Percentiles rank a stretch among this genome's conserved stretches.
These are phyloP conservation scores for Aphis craccivora DNA, from an alignment of 1,140 invertebrate genomes.

Conservation along the genomic window DNA sequence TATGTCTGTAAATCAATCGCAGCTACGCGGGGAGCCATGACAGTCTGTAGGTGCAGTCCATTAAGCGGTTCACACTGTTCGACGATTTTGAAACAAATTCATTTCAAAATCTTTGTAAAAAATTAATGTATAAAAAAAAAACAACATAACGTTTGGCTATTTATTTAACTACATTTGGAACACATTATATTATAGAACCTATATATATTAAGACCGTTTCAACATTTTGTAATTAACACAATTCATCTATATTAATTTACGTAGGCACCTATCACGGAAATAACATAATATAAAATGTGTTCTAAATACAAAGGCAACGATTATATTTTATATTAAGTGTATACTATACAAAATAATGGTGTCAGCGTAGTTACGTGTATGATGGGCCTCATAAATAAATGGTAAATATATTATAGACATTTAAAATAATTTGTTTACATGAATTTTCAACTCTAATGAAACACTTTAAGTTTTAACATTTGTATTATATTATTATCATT, in stretches of 20 bases:
- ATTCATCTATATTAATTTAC: not conserved
- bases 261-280: not conserved
- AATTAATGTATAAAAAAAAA: not conserved
- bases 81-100: not conserved
- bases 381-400: not conserved
- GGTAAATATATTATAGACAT: not conserved
- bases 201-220: not conserved
- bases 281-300: not conserved
- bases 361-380: not conserved
- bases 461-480: not conserved
- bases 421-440: not conserved
- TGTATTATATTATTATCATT: not conserved
- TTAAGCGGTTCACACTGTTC: slow-evolving; percentile 8
- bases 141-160: not conserved
- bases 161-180: not conserved
- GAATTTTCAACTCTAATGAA: not conserved
- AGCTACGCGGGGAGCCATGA: not conserved
- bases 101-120: not conserved
- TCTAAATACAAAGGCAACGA: not conserved
- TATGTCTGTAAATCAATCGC: not conserved
- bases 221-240: not conserved
- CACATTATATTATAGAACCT: not conserved
- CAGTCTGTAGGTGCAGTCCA: not conserved
- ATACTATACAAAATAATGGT: not conserved
- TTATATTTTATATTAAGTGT: not conserved